These are phyloP conservation scores for Microtus pennsylvanicus DNA, from an alignment of 2,113 vertebrate genomes.

Conservation along the genomic window DNA sequence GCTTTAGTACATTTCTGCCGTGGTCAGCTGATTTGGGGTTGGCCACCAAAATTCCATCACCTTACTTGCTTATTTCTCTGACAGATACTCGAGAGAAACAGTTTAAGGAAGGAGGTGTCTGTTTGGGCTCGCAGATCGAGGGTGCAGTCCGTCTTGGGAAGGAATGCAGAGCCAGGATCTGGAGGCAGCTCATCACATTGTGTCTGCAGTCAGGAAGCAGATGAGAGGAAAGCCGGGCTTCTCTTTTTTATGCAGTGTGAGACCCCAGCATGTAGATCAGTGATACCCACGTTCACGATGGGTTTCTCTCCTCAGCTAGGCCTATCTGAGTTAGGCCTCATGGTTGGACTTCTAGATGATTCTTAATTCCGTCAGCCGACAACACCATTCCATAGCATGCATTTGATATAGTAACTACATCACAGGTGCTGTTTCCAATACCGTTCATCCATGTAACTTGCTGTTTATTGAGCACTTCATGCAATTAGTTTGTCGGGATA, in stretches of 20 bases:
- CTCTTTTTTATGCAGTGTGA: background rate
- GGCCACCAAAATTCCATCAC: background rate
- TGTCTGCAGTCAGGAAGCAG: background rate
- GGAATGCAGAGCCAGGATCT: background rate
- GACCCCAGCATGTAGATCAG: background rate
- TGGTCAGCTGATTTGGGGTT: background rate
- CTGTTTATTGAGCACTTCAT: constrained; percentile 41
- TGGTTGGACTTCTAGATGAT: background rate
- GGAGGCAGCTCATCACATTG: background rate
- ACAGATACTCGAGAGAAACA: background rate
- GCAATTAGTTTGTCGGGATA: constrained; percentile 29
- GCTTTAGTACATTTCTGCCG: background rate
- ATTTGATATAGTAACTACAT: background rate
- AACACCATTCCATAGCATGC: too few species aligned
- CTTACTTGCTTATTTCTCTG: background rate
- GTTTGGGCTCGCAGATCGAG: background rate
- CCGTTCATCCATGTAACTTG: background rate
- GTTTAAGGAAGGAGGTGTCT: background rate
- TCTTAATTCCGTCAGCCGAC: background rate
- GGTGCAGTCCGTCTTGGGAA: background rate
- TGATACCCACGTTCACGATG: background rate
- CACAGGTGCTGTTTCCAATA: constrained; percentile 2
- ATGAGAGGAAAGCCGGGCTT: background rate
- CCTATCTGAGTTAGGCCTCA: too few species aligned
- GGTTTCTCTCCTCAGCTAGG: background rate